Percentiles rank a stretch among this genome's conserved stretches.
These are phyloP conservation scores for Laterallus jamaicensis DNA, from an alignment of 2,113 vertebrate species.

Conservation along the genomic window DNA sequence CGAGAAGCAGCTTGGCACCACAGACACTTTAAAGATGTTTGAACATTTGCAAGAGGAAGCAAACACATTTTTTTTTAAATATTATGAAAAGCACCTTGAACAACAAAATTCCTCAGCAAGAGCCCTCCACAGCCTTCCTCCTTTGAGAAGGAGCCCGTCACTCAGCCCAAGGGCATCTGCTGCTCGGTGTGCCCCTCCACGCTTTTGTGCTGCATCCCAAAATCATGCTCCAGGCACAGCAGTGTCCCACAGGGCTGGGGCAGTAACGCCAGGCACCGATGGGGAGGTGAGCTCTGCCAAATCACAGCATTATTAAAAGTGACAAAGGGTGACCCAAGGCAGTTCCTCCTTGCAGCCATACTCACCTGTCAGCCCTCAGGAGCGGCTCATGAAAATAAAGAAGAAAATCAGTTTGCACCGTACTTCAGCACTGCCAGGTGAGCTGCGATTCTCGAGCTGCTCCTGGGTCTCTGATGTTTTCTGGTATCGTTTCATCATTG, in stretches of 20 bases:
- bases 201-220: constrained; percentile 62
- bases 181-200: constrained; percentile 48
- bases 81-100: constrained; percentile 47
- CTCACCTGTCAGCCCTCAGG: neutral
- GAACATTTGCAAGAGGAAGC: constrained; percentile 40
- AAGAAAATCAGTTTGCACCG: neutral
- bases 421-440: neutral
- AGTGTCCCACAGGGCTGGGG: constrained; percentile 5
- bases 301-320: neutral
- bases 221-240: constrained; percentile 40
- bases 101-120: constrained; percentile 18
- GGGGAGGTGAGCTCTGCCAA: neutral
- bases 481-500: fast-evolving
- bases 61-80: constrained; percentile 52
- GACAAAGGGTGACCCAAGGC: neutral
- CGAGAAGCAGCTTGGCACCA: constrained; percentile 50
- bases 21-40: constrained; percentile 50
- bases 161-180: constrained; percentile 42
- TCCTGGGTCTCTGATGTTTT: neutral
- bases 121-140: neutral
- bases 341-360: neutral
- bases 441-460: neutral
- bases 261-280: neutral
- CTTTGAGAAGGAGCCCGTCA: constrained; percentile 43
- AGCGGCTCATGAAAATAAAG: neutral